Conservation (phyloP, 2,888 invertebrate genomes). For the Rhaphigaster nebulosa region DNA sequence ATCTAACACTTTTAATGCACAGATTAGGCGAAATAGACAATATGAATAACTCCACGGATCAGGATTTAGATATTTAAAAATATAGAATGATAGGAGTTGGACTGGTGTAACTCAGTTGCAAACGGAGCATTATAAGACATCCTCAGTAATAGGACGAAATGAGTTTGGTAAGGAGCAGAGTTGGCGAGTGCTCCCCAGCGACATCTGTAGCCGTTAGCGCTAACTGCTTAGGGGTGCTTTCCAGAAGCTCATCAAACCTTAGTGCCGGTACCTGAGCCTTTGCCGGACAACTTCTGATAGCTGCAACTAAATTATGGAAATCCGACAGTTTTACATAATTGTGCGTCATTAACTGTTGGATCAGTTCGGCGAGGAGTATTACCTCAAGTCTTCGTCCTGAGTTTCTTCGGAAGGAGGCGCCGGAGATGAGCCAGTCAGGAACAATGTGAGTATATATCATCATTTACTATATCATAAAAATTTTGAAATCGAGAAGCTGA, state of each 20-base stretch:
- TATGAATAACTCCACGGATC: neutral
- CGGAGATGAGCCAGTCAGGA: neutral
- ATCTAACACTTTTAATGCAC: too few relatives aligned
- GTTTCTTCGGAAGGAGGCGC: neutral
- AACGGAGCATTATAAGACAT: neutral
- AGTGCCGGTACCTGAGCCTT: neutral
- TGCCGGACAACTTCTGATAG: slow-evolving; percentile 16
- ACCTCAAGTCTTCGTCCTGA: neutral
- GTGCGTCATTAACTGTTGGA: neutral
- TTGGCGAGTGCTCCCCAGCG: slow-evolving; percentile 43
- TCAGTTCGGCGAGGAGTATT: neutral
- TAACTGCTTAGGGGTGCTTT: slow-evolving; percentile 45
- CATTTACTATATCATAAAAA: too few relatives aligned
- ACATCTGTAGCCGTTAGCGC: slow-evolving; percentile 43
- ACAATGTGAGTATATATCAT: neutral
- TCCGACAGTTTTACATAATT: slow-evolving; percentile 23
- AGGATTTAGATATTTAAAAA: neutral
- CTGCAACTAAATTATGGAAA: slow-evolving; percentile 20
- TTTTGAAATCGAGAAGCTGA: too few relatives aligned
- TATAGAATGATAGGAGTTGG: neutral
- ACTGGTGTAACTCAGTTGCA: neutral
- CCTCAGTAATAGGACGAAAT: slow-evolving; percentile 18
- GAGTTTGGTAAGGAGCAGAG: slow-evolving; percentile 32
- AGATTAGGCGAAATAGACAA: too few relatives aligned
- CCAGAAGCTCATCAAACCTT: slow-evolving; percentile 44